These are phyloP conservation scores for Ichneumoninae sp. DNA, from an alignment of 2,888 invertebrate species.

Conservation along the genomic window DNA sequence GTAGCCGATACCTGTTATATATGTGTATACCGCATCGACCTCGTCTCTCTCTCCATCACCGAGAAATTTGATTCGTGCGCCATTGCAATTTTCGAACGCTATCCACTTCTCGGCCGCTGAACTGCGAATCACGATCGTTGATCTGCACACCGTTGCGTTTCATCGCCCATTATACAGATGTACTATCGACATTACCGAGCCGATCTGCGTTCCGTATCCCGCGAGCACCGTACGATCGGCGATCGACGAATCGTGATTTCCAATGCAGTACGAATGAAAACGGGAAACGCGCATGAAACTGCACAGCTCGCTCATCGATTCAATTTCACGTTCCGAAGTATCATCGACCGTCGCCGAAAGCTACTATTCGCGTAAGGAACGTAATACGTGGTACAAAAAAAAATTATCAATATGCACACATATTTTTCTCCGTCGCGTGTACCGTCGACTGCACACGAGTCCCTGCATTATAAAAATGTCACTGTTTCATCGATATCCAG, in stretches of 20 bases:
- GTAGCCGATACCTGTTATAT: slow-evolving; percentile 22
- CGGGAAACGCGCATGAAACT: neutral
- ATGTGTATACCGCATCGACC: neutral
- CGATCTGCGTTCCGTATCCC: neutral
- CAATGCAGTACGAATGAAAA: slow-evolving; percentile 5
- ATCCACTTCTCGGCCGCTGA: neutral
- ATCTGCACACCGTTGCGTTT: slow-evolving; percentile 39
- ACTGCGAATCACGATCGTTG: slow-evolving; percentile 31
- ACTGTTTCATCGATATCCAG: neutral
- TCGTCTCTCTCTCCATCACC: slow-evolving; percentile 25
- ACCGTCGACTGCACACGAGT: neutral
- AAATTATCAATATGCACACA: neutral
- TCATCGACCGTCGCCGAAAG: neutral
- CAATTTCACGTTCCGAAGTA: neutral
- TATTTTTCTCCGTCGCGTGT: neutral
- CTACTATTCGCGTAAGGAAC: no score
- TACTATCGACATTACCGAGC: slow-evolving; percentile 45
- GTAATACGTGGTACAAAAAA: neutral
- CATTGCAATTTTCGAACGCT: slow-evolving; percentile 21
- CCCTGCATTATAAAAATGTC: neutral
- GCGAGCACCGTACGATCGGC: slow-evolving; percentile 17
- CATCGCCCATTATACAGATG: slow-evolving; percentile 48
- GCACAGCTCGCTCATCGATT: neutral
- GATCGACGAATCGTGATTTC: slow-evolving; percentile 39
- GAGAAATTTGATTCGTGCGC: slow-evolving; percentile 56